Evolutionary conservation across 2,113 vertebrate species (phyloP).

Genomic region (Lontra canadensis): DNA sequence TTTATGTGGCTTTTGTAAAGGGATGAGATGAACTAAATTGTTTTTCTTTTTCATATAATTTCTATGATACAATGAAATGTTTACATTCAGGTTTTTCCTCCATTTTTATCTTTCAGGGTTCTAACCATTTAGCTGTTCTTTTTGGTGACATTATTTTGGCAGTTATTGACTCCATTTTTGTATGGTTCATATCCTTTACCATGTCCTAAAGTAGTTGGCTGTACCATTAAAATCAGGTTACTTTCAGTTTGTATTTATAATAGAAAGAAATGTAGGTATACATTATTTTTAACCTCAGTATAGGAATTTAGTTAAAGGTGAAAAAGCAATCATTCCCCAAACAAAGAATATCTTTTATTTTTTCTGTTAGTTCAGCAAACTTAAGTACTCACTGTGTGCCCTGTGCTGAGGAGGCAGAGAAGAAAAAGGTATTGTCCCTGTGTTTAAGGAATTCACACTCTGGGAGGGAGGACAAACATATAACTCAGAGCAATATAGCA

Average conservation of each 20-base stretch:
- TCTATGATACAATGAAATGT: background rate
- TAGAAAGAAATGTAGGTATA: background rate
- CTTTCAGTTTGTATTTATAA: conserved; percentile 36
- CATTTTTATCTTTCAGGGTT: conserved; percentile 82
- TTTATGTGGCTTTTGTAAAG: background rate
- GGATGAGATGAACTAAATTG: background rate
- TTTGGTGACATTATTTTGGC: conserved; percentile 87
- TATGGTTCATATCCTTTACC: conserved; percentile 94
- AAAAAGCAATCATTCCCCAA: background rate
- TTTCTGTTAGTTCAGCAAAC: background rate
- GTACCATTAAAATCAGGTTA: background rate
- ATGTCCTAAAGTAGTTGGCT: conserved; percentile 29
- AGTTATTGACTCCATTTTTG: conserved; percentile 87
- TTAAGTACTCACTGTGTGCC: background rate
- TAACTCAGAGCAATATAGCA: background rate
- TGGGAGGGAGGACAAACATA: background rate
- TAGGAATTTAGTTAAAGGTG: conserved; percentile 29
- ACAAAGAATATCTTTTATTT: background rate
- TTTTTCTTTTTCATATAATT: conserved; percentile 40
- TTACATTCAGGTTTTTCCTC: background rate
- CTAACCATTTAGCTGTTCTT: conserved; percentile 85
- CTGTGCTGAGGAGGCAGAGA: background rate
- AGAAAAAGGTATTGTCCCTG: background rate
- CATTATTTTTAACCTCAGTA: background rate
- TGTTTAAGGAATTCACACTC: background rate